phyloP scores from a whole-genome alignment of 2,888 invertebrate species.

The Nephrotoma guestfalica region DNA sequence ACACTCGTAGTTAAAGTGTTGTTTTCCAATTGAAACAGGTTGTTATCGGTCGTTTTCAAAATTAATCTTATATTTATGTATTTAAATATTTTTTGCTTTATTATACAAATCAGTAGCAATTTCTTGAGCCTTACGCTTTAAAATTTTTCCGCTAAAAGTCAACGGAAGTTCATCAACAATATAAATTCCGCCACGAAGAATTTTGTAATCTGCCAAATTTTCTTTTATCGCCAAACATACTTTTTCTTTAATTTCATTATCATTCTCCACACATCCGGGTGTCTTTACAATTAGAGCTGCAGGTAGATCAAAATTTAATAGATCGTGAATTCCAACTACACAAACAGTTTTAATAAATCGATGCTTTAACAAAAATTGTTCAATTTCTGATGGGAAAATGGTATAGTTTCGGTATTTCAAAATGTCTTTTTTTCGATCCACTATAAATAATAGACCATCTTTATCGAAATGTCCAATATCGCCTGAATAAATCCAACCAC shows the following conservation, averaged over 20 bases:
- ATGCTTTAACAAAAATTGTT: conserved; percentile 18
- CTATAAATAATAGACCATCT: conserved; percentile 22
- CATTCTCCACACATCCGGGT: neutral
- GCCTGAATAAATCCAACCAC: conserved; percentile 29
- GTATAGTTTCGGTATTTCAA: conserved; percentile 22
- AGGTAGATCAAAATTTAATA: neutral
- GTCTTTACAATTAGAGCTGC: conserved; percentile 4
- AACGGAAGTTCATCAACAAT: conserved; percentile 8
- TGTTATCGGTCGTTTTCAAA: too few species aligned
- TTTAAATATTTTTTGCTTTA: neutral
- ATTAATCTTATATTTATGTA: neutral
- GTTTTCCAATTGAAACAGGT: too few species aligned
- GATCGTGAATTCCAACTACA: conserved; percentile 5
- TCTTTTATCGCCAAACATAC: conserved; percentile 4
- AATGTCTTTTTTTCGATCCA: conserved; percentile 23
- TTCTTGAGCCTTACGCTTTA: neutral
- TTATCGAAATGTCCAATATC: conserved; percentile 29
- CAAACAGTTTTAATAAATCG: neutral
- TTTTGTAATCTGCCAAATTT: conserved; percentile 6
- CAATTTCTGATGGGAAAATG: conserved; percentile 24
- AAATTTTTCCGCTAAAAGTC: conserved; percentile 4
- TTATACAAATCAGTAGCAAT: neutral
- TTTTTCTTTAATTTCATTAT: conserved; percentile 9
- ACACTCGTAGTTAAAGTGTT: too few species aligned
- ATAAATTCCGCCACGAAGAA: conserved; percentile 8